Evolutionary conservation across 2,797 vertebrate species (phyloP), one percentile per base, ranked within the genome.

Genomic region (Xenentodon cancila): DNA sequence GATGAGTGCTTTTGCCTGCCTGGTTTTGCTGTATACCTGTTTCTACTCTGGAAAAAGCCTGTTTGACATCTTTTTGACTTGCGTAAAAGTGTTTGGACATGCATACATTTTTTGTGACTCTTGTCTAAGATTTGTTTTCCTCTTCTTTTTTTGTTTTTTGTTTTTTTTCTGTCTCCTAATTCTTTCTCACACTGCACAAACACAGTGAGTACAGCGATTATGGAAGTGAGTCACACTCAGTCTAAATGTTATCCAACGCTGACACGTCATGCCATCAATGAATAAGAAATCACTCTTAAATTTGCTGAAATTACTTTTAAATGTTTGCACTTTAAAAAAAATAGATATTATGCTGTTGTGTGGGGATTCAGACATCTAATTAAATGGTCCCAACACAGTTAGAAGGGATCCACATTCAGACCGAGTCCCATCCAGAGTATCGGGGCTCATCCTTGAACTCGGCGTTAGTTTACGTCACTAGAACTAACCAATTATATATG

Each of bases 151-250:
- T 19, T 5, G 8, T 65, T 22, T 5, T 54, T 63, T 2, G 21
- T 12, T 4, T 58, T 18, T 54, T 17, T 11, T 16, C 70, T 64
- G 19, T 17, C n/a, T 47, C 46, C 16, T 70, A 46, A 61, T 53
- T 49, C 16, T 58, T 53, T 30, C 18, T 18, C 64, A 64, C 60
- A 18, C 9, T 17, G 18, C 11, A 21, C 27, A 68, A 55, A 25
- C 53, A 62, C 59, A 49, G 45, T 59, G 67, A 63, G 59, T 61
- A 37, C 16, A 48, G 45, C 49, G 45, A 22, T n/a, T 13, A 12
- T 9, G 3, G 9, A 9, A 37, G 12, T 13, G 32, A 7, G 34
- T 37, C 34, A 13, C 34, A 37, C 12, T 37, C 34, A 37, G 2
- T 37, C 34, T 13, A 5, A 13, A 11, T 37, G 34, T 37, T 13